These are phyloP conservation scores for Euplagia quadripunctaria DNA, from an alignment of 2,888 invertebrate genomes.

Conservation along the genomic window DNA sequence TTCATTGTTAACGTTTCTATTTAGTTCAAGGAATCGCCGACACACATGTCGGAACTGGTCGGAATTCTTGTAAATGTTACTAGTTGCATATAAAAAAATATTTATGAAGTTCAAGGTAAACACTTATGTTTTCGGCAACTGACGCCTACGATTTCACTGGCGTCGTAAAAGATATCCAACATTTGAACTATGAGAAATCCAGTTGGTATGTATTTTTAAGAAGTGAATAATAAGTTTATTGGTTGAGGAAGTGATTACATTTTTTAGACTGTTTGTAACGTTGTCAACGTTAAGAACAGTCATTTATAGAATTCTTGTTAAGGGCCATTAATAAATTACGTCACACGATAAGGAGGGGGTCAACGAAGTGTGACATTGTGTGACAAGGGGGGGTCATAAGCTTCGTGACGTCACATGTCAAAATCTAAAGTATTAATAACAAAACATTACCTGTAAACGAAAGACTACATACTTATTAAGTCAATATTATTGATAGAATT, in stretches of 20 bases:
- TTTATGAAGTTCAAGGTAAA: constrained; percentile 4
- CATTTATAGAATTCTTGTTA: background rate
- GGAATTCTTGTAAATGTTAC: constrained; percentile 24
- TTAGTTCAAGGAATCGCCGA: constrained; percentile 15
- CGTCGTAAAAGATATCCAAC: background rate
- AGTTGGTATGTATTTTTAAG: background rate
- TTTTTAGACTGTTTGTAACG: background rate
- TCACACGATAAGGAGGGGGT: no score
- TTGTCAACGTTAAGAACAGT: background rate
- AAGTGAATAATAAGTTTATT: background rate
- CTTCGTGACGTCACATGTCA: no score
- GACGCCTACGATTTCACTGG: background rate
- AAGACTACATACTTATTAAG: no score
- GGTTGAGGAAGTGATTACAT: background rate
- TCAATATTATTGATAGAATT: no score
- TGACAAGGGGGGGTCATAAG: no score
- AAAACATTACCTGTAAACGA: no score
- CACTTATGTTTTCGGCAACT: background rate
- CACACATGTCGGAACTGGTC: constrained; percentile 25
- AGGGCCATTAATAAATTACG: no score
- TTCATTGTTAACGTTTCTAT: constrained; percentile 7
- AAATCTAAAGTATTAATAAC: no score
- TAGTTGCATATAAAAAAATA: background rate
- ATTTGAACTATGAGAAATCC: background rate
- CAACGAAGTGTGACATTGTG: no score